These are phyloP conservation scores for Diorhabda carinulata DNA, from an alignment of 1,140 invertebrate species.

Conservation along the genomic window DNA sequence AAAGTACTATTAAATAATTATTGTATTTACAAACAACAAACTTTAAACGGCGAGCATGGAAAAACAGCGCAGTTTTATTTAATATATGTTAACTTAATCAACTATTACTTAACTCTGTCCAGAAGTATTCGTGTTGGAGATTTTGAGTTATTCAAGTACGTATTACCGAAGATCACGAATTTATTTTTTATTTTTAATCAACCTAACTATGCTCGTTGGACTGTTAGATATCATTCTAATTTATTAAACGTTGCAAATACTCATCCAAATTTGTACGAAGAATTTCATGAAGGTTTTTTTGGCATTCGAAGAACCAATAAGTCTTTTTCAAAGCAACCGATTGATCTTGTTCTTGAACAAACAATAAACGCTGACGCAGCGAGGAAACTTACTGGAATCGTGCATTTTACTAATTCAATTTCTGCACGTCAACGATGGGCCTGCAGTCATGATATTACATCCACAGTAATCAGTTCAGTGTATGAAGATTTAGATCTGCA, in stretches of 20 bases:
- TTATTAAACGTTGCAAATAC: constrained; percentile 32
- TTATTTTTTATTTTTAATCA: too few species aligned
- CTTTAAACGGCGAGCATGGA: constrained; percentile 33
- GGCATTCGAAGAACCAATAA: constrained; percentile 35
- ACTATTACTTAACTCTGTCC: constrained; percentile 31
- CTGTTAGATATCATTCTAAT: constrained; percentile 31
- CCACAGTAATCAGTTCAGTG: constrained; percentile 29
- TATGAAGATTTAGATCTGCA: constrained; percentile 19
- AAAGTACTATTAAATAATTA: neutral
- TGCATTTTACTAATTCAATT: constrained; percentile 5
- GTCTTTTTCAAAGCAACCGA: constrained; percentile 35
- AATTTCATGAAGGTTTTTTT: constrained; percentile 36
- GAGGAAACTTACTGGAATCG: constrained; percentile 35
- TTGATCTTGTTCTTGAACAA: constrained; percentile 38
- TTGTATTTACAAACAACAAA: constrained; percentile 16
- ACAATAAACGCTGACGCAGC: constrained; percentile 23
- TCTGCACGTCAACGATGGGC: constrained; percentile 27
- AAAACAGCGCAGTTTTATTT: constrained; percentile 41
- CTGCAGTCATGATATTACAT: constrained; percentile 28
- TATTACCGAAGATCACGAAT: constrained; percentile 5
- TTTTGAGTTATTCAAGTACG: constrained; percentile 32
- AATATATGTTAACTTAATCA: constrained; percentile 37
- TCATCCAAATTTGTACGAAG: constrained; percentile 33
- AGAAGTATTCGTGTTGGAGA: constrained; percentile 36
- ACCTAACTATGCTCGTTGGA: constrained; percentile 2